Conservation (phyloP, 2,113 vertebrate genomes). For the Narcine bancroftii region DNA sequence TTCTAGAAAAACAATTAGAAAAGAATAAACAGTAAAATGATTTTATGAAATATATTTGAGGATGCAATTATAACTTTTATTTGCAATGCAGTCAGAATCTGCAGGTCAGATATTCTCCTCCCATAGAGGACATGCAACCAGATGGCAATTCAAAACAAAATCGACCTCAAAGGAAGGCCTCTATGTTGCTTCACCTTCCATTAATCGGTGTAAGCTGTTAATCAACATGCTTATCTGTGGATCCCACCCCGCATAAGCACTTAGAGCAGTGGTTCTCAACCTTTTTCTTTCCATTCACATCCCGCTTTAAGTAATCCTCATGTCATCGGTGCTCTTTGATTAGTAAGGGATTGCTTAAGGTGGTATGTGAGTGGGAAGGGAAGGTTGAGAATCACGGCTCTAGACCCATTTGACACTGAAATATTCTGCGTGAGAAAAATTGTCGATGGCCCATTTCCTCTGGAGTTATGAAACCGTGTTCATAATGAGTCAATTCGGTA, state of each 20-base stretch:
- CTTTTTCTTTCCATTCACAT: too few species aligned
- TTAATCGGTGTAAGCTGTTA: neutral
- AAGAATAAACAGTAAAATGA: neutral
- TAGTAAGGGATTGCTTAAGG: too few species aligned
- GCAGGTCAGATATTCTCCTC: neutral
- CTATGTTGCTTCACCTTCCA: neutral
- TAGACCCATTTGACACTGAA: too few species aligned
- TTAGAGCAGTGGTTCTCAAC: too few species aligned
- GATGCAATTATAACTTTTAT: neutral
- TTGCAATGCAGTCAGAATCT: neutral
- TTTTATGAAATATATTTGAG: neutral
- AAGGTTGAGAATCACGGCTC: too few species aligned
- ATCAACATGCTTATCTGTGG: neutral
- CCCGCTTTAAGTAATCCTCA: too few species aligned
- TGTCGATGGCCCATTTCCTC: too few species aligned
- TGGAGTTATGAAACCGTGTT: too few species aligned
- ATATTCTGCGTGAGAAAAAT: too few species aligned
- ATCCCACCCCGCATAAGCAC: neutral
- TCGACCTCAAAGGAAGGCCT: neutral
- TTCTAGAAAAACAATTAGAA: neutral
- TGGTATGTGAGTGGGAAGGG: too few species aligned
- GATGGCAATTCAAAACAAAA: neutral
- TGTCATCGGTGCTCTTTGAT: too few species aligned
- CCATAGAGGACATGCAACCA: neutral
- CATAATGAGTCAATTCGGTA: too few species aligned